A percentile compares a stretch with the other conserved stretches of the same genome.
Evolutionary conservation across 2,113 vertebrate genomes (phyloP).

Genomic region (Phyllopteryx taeniolatus): DNA sequence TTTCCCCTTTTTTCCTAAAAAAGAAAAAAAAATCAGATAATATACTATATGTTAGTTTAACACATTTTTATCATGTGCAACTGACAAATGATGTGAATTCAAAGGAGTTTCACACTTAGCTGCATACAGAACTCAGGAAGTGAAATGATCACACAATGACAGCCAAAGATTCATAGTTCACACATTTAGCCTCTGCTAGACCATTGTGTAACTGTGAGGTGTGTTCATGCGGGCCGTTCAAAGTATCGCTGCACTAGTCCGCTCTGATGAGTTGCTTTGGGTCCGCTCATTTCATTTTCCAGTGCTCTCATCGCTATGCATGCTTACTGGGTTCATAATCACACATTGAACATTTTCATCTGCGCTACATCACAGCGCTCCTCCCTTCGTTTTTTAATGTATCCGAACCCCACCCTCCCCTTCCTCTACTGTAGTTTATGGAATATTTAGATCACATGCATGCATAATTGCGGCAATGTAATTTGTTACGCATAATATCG

Average conservation of each 20-base stretch:
- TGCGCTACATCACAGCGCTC: neutral
- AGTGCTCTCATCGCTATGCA: conserved; percentile 25
- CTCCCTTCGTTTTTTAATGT: conserved; percentile 14
- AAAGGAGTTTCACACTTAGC: conserved; percentile 13
- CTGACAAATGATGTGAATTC: too few relatives aligned
- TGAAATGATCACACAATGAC: conserved; percentile 15
- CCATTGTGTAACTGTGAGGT: neutral
- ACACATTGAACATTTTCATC: conserved; percentile 15
- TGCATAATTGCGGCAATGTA: conserved; percentile 11
- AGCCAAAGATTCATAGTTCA: conserved; percentile 28
- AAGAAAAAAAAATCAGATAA: too few relatives aligned
- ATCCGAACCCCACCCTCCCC: neutral
- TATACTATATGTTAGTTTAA: too few relatives aligned
- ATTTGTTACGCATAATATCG: conserved; percentile 5
- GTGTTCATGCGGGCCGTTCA: conserved; percentile 16
- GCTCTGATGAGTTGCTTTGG: conserved; percentile 12
- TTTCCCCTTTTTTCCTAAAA: too few relatives aligned
- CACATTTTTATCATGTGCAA: too few relatives aligned
- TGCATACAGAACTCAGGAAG: conserved; percentile 69
- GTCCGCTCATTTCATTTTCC: conserved; percentile 14
- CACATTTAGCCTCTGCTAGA: conserved; percentile 6
- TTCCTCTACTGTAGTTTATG: neutral
- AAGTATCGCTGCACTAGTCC: conserved; percentile 10
- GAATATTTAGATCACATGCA: conserved; percentile 12
- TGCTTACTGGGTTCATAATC: conserved; percentile 30